Evolutionary conservation across 2,113 vertebrate species (phyloP).

Genomic region (Malaclemys terrapin): DNA sequence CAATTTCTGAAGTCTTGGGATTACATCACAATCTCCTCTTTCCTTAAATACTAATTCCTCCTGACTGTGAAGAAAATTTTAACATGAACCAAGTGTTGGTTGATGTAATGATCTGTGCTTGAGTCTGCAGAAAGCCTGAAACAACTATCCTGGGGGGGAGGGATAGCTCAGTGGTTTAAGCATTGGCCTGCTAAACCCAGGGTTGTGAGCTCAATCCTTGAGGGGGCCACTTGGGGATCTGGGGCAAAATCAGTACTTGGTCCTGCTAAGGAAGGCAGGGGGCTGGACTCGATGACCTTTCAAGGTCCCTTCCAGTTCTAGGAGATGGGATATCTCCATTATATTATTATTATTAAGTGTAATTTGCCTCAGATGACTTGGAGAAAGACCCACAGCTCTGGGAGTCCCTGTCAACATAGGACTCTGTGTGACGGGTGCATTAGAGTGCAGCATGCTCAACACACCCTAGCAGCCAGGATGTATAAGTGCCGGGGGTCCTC

Average conservation of each 20-base stretch:
- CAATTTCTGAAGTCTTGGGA: neutral
- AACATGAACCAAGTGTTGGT: neutral
- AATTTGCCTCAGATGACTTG: neutral
- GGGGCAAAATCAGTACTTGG: no score
- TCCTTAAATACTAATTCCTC: neutral
- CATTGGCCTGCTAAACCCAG: no score
- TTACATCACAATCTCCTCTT: neutral
- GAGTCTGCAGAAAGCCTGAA: neutral
- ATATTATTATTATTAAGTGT: no score
- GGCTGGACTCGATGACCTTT: no score
- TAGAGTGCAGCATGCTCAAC: neutral
- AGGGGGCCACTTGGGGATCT: no score
- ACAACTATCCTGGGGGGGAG: neutral
- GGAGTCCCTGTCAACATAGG: neutral
- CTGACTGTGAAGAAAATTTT: neutral
- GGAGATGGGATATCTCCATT: no score
- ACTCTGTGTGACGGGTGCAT: neutral
- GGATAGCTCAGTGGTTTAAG: no score
- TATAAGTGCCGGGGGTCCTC: neutral
- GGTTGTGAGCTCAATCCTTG: no score
- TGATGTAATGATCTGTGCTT: neutral
- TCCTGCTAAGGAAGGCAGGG: no score
- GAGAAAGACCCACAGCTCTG: neutral
- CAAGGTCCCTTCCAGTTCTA: no score
- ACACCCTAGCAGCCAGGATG: neutral